A percentile compares a stretch with the other conserved stretches of the same genome.
phyloP scores from a whole-genome alignment of 2,797 vertebrate genomes.

The Alfaro cultratus region DNA sequence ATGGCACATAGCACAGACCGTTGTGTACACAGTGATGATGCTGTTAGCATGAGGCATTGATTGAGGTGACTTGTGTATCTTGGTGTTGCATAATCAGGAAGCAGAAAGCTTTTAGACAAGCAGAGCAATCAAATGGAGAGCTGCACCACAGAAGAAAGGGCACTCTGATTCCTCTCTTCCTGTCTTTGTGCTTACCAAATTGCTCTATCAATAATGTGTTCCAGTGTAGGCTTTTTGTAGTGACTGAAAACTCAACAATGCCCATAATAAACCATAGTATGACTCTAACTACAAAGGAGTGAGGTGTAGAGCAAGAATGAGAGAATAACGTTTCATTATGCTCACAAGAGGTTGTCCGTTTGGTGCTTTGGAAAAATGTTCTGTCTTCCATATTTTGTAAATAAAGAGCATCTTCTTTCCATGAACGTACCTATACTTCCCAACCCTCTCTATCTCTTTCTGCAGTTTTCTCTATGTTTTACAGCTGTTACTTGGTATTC shows the following conservation, averaged over 20 bases:
- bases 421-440: neutral
- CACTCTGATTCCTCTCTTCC: constrained; percentile 31
- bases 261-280: neutral
- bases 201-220: constrained; percentile 58
- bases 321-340: constrained; percentile 1
- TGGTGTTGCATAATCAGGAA: constrained; percentile 69
- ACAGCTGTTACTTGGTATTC: neutral
- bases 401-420: neutral
- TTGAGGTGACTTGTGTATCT: constrained; percentile 60
- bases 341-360: neutral
- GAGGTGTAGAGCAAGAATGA: constrained; percentile 11
- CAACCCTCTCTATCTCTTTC: neutral
- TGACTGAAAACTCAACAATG: constrained; percentile 21
- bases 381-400: neutral
- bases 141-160: constrained; percentile 20
- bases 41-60: constrained; percentile 60
- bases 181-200: constrained; percentile 23
- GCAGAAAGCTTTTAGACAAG: constrained; percentile 63
- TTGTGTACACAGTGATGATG: constrained; percentile 42
- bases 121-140: constrained; percentile 68
- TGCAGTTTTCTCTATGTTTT: neutral
- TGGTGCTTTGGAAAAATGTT: neutral
- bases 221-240: constrained; percentile 24
- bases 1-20: constrained; percentile 15
- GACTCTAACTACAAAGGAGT: constrained; percentile 15